Base-by-base conservation (phyloP, 2,113 vertebrate species). In the Trichomycterus rosablanca region DNA sequence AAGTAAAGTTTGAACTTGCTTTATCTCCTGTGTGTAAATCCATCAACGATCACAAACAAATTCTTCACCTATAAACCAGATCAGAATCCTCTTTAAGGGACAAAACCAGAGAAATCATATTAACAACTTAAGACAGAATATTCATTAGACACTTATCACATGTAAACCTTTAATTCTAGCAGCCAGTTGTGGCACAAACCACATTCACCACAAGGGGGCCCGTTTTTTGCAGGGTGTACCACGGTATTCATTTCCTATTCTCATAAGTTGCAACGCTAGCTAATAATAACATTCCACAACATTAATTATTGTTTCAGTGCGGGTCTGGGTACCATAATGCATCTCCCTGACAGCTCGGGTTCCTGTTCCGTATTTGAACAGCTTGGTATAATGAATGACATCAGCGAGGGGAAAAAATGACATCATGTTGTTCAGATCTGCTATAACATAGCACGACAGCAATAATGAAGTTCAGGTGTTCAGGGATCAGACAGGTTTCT, bases 381-480 rank as follows among this genome's bases (percentile, higher is more conserved):
- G 12, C 12, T 3, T 7, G 5, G 4, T 30, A 26, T 16, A 24
- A 54, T 54, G 18, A 53, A 16, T 66, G 40, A 58, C 57, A 42
- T 66, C 67, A 70, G 28, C 7, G n/a, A 37, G 16, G 22, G 66
- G 48, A 66, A 70, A 65, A 61, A 49, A 32, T 57, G 23, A 67
- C 42, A 22, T 68, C 66, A 66, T 37, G 16, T 49, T 32, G 28
- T 66, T 67, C 24, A 72, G 51, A 50, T 52, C 45, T 32, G 49
- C 19, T 53, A 49, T 48, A 37, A 34, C 39, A 16, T 34, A 59
- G 51, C 42, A 64, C 74, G 64, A 76, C 77, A 74, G 57, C 72
- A 81, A 78, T 76, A 82, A 68, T 78, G 71, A 26, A 15, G 16
- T 75, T 83, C 80, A 83, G 83, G 83, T 85, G 79, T 79, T 77